Evolutionary conservation across 2,888 invertebrate genomes (phyloP).

Genomic region (Drosophila multiciliata): DNA sequence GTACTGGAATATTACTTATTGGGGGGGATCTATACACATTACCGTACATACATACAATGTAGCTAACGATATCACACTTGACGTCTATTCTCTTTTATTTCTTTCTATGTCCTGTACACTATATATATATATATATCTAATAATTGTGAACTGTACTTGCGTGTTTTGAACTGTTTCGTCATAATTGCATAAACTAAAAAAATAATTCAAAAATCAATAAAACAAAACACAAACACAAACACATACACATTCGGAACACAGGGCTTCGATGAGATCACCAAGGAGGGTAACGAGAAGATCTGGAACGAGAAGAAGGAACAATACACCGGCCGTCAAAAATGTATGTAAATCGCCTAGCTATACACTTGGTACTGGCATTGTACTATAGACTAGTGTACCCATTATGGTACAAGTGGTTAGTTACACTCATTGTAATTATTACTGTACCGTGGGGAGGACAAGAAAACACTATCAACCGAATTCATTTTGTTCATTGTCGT

Average conservation of each 20-base stretch:
- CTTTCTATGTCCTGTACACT: slow-evolving; percentile 77
- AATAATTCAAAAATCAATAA: slow-evolving; percentile 4
- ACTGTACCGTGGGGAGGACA: slow-evolving; percentile 28
- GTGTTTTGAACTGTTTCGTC: slow-evolving; percentile 52
- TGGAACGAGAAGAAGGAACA: slow-evolving; percentile 95
- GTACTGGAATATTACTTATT: slow-evolving; percentile 1
- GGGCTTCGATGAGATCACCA: slow-evolving; percentile 94
- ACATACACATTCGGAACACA: slow-evolving; percentile 83
- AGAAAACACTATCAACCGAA: slow-evolving; percentile 34
- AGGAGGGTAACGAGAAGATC: slow-evolving; percentile 93
- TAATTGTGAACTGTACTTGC: slow-evolving; percentile 62
- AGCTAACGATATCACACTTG: slow-evolving; percentile 49
- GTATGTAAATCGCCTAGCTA: slow-evolving; percentile 87
- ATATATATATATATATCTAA: slow-evolving; percentile 58
- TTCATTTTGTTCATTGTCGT: slow-evolving; percentile 66
- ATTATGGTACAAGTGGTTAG: slow-evolving; percentile 2
- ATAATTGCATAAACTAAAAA: slow-evolving; percentile 37
- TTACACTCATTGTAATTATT: slow-evolving; percentile 18
- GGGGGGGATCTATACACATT: slow-evolving; percentile 16
- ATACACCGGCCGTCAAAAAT: slow-evolving; percentile 95
- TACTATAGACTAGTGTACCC: slow-evolving; percentile 29
- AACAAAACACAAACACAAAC: slow-evolving; percentile 22
- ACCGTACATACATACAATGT: background rate
- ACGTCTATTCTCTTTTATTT: slow-evolving; percentile 67
- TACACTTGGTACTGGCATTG: slow-evolving; percentile 79